Evolutionary conservation across 1,140 invertebrate genomes (phyloP).

Genomic region (Ceratitis capitata): DNA sequence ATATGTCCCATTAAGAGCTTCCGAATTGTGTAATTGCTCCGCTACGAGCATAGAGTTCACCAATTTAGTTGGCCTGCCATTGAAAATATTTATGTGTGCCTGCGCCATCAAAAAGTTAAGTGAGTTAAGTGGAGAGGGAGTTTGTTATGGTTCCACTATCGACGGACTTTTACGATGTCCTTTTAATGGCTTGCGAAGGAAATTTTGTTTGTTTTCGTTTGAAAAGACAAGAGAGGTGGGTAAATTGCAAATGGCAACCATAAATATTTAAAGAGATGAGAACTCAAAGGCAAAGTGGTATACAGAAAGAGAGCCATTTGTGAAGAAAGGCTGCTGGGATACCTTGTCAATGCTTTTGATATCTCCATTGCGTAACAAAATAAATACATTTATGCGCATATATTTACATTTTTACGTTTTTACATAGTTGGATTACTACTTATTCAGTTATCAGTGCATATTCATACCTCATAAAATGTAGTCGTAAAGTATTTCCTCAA

Average conservation of each 20-base stretch:
- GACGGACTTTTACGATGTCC: not conserved
- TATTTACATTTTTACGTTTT: not conserved
- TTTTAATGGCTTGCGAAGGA: constrained; percentile 17
- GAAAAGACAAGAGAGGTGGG: not conserved
- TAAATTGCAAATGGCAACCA: not conserved
- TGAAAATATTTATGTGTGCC: not conserved
- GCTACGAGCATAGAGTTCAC: too few relatives aligned
- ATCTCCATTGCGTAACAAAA: not conserved
- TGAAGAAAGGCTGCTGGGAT: not conserved
- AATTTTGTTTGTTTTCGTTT: not conserved
- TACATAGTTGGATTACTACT: too few relatives aligned
- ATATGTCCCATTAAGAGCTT: not conserved
- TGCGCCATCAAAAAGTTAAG: not conserved
- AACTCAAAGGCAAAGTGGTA: too few relatives aligned
- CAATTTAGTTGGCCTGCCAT: not conserved
- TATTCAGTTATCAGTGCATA: constrained; percentile 10
- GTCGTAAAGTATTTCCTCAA: not conserved
- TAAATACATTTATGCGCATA: not conserved
- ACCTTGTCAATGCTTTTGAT: not conserved
- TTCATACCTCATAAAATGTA: not conserved
- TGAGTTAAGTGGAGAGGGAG: not conserved
- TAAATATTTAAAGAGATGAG: constrained; percentile 5
- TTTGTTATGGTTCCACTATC: not conserved
- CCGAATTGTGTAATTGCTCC: not conserved
- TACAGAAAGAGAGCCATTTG: not conserved